Evolutionary conservation across 2,888 invertebrate genomes (phyloP).

Genomic region (Lepidocyrtoides sp.): DNA sequence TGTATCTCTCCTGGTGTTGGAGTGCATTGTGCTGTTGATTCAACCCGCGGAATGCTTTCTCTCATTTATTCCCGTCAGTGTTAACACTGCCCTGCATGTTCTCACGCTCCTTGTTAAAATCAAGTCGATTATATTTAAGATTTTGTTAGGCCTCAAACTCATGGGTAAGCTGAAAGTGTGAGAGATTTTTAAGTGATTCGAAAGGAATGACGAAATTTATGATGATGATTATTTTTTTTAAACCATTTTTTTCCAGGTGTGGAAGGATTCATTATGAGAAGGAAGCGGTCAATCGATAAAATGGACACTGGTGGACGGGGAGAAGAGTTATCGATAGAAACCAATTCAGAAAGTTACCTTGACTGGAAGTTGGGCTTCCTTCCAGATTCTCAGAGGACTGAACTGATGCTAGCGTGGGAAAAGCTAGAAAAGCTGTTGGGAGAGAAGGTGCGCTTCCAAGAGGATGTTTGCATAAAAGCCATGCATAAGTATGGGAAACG

Average conservation of each 20-base stretch:
- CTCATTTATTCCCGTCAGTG: conserved; percentile 80
- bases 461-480: conserved; percentile 52
- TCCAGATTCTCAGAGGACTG: conserved; percentile 75
- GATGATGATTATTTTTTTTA: not conserved
- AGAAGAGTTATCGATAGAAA: not conserved
- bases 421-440: conserved; percentile 62
- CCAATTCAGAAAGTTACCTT: conserved; percentile 64
- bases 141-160: conserved; percentile 80
- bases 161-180: conserved; percentile 78
- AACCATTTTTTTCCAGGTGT: conserved; percentile 48
- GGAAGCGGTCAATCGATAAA: conserved; percentile 52
- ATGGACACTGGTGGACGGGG: not conserved
- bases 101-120: conserved; percentile 83
- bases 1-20: conserved; percentile 78
- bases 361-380: conserved; percentile 62
- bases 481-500: conserved; percentile 38
- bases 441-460: conserved; percentile 57
- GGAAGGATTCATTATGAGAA: conserved; percentile 68
- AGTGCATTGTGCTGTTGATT: conserved; percentile 75
- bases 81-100: conserved; percentile 82
- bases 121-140: conserved; percentile 83
- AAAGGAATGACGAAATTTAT: not conserved
- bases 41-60: conserved; percentile 77
- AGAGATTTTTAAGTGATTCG: not conserved
- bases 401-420: conserved; percentile 62